Evolutionary conservation across 2,888 invertebrate species (phyloP), one percentile per base, ranked within the genome.

Genomic region (Eupithecia pulchellata): DNA sequence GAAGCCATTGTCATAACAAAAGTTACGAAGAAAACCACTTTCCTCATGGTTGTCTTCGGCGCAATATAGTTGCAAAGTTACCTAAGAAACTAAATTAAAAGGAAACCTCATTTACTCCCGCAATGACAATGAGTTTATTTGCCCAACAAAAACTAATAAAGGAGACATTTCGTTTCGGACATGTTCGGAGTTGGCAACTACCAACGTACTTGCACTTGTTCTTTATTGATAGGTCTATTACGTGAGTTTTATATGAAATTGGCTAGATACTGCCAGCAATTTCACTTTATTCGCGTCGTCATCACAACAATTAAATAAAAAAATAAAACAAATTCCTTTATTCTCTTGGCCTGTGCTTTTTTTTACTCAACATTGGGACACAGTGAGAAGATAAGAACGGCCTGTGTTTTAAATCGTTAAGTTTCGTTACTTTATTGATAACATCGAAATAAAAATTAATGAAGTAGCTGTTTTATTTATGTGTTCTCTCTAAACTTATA

Each of bases 81-180:
- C 77, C 75, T 79, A 77, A 79, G 81, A 81, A 84, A 82, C 75
- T 76, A 80, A 79, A 83, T 83, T 73, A 69, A 75, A 73, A 71
- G 76, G 72, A 75, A 76, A 76, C 71, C 76, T 76, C 77, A 75
- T 77, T 76, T 75, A 73, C 72, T 74, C 73, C 65, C 58, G 69
- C 81, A 79, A 83, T 81, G 82, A 82, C 84, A 83, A 83, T 82
- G 83, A 82, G 79, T 83, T 69, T 72, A 83, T 83, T 85, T 79
- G 78, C 75, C 79, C 80, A 78, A 82, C 82, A 84, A 81, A 84
- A 86, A 86, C 83, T 86, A 86, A 86, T 85, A 86, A 86, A 82
- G 82, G 80, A 77, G 79, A 81, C 82, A 81, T 83, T 82, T 82
- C 76, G 78, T 80, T 77, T 76, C 79, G 82, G 80, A 84, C 86